Percentiles rank a stretch among this genome's conserved stretches.
phyloP scores from a whole-genome alignment of 2,888 invertebrate species.

The Tenthredo distinguenda region DNA sequence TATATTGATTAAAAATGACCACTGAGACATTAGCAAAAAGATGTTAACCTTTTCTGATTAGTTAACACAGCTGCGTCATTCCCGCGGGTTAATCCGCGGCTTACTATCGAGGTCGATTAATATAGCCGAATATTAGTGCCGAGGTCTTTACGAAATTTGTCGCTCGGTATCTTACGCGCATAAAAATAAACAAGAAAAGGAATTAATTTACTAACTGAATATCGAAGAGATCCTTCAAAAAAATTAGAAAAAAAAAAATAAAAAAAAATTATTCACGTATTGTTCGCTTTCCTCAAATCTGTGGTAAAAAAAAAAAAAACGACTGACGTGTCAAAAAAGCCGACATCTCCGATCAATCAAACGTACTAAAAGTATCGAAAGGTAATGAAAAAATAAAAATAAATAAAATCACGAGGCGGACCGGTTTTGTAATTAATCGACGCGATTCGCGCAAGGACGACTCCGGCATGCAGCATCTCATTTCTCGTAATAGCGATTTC shows the following conservation, averaged over 20 bases:
- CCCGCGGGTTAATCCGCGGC: slow-evolving; percentile 1
- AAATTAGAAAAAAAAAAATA: neutral
- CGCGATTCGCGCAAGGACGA: neutral
- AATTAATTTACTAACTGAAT: no score
- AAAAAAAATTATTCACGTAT: neutral
- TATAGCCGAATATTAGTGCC: slow-evolving; percentile 3
- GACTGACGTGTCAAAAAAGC: neutral
- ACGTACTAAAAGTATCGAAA: slow-evolving; percentile 1
- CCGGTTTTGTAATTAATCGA: slow-evolving; percentile 23
- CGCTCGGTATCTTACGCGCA: neutral
- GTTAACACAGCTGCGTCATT: neutral
- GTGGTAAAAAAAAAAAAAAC: neutral
- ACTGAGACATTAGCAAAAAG: neutral
- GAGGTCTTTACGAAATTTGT: slow-evolving; percentile 20
- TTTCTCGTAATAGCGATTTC: neutral
- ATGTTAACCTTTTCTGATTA: slow-evolving; percentile 28
- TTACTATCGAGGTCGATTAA: neutral
- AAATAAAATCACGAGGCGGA: neutral
- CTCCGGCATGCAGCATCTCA: neutral
- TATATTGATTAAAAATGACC: slow-evolving; percentile 2
- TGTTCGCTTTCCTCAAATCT: neutral
- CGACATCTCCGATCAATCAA: neutral
- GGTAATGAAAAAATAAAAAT: neutral
- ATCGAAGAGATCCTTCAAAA: neutral
- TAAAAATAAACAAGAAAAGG: no score